Conservation (phyloP, 2,888 invertebrate species). For the Ophonus ardosiacus region DNA sequence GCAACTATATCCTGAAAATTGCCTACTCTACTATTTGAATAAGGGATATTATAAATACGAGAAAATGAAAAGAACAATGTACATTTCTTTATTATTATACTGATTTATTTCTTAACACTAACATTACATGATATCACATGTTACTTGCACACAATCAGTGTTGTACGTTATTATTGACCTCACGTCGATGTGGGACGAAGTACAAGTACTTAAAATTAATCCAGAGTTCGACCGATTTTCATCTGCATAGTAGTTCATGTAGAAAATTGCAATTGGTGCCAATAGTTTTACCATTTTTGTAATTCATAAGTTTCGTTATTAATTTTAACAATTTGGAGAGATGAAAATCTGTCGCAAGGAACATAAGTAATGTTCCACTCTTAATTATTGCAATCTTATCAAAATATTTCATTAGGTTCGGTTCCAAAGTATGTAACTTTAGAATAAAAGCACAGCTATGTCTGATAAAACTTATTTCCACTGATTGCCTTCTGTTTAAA, state of each 20-base stretch:
- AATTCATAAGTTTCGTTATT: neutral
- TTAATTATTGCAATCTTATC: conserved; percentile 75
- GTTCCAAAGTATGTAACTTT: conserved; percentile 69
- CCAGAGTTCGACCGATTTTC: conserved; percentile 52
- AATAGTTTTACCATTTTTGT: conserved; percentile 16
- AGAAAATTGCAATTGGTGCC: conserved; percentile 13
- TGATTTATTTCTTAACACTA: conserved; percentile 76
- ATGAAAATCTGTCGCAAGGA: conserved; percentile 44
- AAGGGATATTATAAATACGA: neutral
- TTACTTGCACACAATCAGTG: conserved; percentile 77
- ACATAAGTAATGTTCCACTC: conserved; percentile 51
- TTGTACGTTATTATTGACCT: conserved; percentile 77
- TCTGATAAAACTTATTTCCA: conserved; percentile 63
- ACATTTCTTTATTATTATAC: conserved; percentile 70
- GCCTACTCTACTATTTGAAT: neutral
- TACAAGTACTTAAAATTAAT: conserved; percentile 71
- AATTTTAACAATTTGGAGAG: conserved; percentile 17
- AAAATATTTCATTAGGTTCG: conserved; percentile 73
- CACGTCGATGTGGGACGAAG: conserved; percentile 75
- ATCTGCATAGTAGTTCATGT: neutral
- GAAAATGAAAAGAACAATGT: conserved; percentile 41
- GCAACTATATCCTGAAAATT: too few species aligned
- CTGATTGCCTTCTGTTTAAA: conserved; percentile 60
- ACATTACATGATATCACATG: conserved; percentile 77
- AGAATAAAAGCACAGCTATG: conserved; percentile 75